These are phyloP conservation scores for Meriones psammophilus DNA, from an alignment of 2,797 vertebrate species.

Conservation along the genomic window DNA sequence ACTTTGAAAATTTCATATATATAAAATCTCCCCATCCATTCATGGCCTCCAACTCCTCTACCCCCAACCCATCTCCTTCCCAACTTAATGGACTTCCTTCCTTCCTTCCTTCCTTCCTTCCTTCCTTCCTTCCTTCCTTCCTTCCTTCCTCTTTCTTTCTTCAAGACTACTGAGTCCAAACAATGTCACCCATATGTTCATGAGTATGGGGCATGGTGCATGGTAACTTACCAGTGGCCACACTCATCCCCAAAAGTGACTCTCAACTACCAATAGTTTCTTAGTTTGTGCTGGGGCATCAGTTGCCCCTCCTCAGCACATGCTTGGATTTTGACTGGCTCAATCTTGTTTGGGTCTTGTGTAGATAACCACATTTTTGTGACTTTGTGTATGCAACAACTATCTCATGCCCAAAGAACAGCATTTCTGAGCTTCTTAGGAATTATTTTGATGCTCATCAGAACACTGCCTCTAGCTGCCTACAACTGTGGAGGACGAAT, in stretches of 20 bases:
- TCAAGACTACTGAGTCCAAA: neutral
- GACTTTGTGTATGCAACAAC: neutral
- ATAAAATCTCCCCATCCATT: neutral
- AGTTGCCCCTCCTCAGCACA: neutral
- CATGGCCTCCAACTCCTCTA: neutral
- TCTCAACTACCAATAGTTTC: neutral
- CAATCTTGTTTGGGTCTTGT: neutral
- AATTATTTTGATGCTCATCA: neutral
- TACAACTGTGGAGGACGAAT: neutral
- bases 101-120: neutral
- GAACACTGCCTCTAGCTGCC: neutral
- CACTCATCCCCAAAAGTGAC: neutral
- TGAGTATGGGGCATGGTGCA: neutral
- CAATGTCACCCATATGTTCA: neutral
- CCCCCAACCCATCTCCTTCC: neutral
- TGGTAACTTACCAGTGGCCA: neutral
- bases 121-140: too few species aligned
- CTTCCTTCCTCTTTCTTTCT: neutral
- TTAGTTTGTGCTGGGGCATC: neutral
- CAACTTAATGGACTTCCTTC: neutral
- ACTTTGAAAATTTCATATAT: neutral
- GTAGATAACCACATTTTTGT: neutral
- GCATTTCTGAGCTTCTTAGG: neutral
- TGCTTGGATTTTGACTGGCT: neutral
- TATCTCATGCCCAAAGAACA: neutral